Conservation (phyloP, 2,113 vertebrate genomes). For the human region GRCh38 chr5:135433501-135434000, state of each 20-base stretch:
- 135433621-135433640: neutral
- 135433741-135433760: neutral
- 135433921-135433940: constrained; percentile 19
- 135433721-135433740: neutral
- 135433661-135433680: neutral
- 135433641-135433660: neutral
- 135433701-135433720: neutral
- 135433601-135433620: neutral
- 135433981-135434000: neutral
- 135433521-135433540: neutral
- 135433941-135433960: neutral
- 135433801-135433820: neutral
- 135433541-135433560: neutral
- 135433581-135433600: constrained; percentile 18
- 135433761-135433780: constrained; percentile 12
- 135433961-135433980: neutral
- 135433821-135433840: neutral
- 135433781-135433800: neutral
- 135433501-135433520: no score
- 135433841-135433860: neutral
- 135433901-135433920: neutral
- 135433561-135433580: neutral
- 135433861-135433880: neutral
- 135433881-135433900: neutral
- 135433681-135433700: neutral